phyloP scores from a whole-genome alignment of 2,888 invertebrate genomes.

The Dryobotodes eremita region DNA sequence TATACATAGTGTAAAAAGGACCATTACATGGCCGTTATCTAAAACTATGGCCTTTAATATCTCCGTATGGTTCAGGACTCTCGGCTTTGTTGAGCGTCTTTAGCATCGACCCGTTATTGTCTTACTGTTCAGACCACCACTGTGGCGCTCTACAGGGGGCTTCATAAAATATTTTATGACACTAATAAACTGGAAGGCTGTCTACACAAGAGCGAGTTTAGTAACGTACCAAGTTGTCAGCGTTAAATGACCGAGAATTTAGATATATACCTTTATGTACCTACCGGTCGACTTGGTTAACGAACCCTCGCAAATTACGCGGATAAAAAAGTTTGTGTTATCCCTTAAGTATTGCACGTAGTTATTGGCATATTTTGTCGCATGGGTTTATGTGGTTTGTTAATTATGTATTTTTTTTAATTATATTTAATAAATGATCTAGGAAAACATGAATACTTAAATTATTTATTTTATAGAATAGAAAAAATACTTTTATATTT shows the following conservation, averaged over 20 bases:
- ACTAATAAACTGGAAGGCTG: constrained; percentile 73
- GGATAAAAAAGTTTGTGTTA: constrained; percentile 58
- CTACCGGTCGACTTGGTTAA: constrained; percentile 62
- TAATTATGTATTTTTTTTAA: neutral
- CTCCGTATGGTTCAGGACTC: too few relatives aligned
- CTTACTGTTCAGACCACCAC: constrained; percentile 39
- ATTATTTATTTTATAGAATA: neutral
- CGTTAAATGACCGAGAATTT: constrained; percentile 78
- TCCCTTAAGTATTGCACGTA: constrained; percentile 13
- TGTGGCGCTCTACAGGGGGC: constrained; percentile 59
- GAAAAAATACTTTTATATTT: too few relatives aligned
- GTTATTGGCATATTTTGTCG: constrained; percentile 31
- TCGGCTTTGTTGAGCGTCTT: neutral
- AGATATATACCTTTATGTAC: constrained; percentile 68
- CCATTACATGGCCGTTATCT: too few relatives aligned
- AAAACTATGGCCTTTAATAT: neutral
- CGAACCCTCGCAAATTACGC: constrained; percentile 61
- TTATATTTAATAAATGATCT: too few relatives aligned
- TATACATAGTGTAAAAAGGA: too few relatives aligned
- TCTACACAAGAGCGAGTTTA: constrained; percentile 64
- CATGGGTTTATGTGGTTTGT: neutral
- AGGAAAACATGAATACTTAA: neutral
- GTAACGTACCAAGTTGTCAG: constrained; percentile 69
- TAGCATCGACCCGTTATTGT: neutral
- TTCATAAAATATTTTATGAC: constrained; percentile 78